phyloP scores from a whole-genome alignment of 2,113 vertebrate species.

The Myocastor coypus region DNA sequence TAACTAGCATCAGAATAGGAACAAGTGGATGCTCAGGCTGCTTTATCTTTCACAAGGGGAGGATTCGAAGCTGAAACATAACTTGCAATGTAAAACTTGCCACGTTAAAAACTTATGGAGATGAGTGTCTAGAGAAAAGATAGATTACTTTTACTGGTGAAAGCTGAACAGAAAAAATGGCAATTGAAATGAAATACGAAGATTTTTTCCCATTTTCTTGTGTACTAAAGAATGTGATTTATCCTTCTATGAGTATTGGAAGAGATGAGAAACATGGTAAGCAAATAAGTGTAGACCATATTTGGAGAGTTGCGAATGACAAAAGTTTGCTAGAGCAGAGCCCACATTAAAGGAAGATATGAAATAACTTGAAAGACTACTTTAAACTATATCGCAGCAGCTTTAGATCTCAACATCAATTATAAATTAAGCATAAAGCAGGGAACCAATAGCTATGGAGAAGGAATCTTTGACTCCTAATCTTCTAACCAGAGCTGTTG shows the following conservation, averaged over 20 bases:
- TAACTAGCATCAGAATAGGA: neutral
- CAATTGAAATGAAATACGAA: slow-evolving; percentile 14
- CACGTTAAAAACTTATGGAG: neutral
- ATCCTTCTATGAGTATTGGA: neutral
- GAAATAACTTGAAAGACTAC: neutral
- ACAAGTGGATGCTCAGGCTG: neutral
- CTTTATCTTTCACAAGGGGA: neutral
- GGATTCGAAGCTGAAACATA: neutral
- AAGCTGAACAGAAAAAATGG: neutral
- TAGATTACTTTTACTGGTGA: neutral
- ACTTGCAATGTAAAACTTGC: neutral
- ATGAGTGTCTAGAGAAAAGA: neutral
- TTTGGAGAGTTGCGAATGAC: neutral
- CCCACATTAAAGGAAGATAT: neutral
- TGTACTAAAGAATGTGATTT: neutral
- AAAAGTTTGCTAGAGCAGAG: neutral
- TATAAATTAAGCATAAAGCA: neutral
- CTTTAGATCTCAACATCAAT: neutral
- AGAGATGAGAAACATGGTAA: neutral
- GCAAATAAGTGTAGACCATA: neutral
- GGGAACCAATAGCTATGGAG: too few relatives aligned
- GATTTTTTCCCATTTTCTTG: neutral
- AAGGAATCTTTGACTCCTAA: neutral
- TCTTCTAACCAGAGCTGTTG: neutral
- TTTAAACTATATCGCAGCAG: neutral